Base-by-base conservation (phyloP, 1,140 invertebrate species). In the Calosoma granatense region DNA sequence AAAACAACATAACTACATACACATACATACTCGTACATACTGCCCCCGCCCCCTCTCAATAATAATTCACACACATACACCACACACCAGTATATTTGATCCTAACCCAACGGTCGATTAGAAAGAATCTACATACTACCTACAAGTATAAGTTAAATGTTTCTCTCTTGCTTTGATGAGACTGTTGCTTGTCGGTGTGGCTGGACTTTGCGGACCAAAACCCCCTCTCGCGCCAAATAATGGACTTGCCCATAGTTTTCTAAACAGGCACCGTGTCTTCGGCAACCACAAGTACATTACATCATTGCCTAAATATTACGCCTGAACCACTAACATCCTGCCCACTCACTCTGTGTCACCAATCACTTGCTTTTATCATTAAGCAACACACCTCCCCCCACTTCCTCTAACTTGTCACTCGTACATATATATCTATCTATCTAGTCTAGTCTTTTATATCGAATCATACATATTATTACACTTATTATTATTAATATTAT, bases 191-290 rank as follows among this genome's bases (percentile, higher is more conserved):
- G 64, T 70, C 26, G 53, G 26, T 54, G 53, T 68, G 66, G 67
- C 67, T 70, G 67, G 67, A 69, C 65, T 56, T 64, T 60, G 68
- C 66, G 67, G 66, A 68, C 65, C 67, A 70, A 68, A 65, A 59
- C 63, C 61, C 57, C 60, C 61, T 59, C 59, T 67, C 63, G 66
- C 61, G 59, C 61, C 59, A 67, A 11, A 22, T 20, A 53, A 11
- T 47, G 41, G 3, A 6, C 3, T 9, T 47, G 4, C 6, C 3
- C 15, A 17, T 47, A n/a, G n/a, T n/a, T n/a, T n/a, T n/a, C n/a
- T n/a, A n/a, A n/a, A n/a, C n/a, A n/a, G 41, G 15, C 41, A 17
- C 15, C 15, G 41, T 17, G 3, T 47, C 15, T 4, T 47, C 41
- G 17, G 41, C 4, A 9, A 47, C 41, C 15, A 11, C 9, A 11